Percentiles rank a stretch among this genome's conserved stretches.
phyloP scores from a whole-genome alignment of 2,113 vertebrate genomes.

The Callorhinus ursinus region DNA sequence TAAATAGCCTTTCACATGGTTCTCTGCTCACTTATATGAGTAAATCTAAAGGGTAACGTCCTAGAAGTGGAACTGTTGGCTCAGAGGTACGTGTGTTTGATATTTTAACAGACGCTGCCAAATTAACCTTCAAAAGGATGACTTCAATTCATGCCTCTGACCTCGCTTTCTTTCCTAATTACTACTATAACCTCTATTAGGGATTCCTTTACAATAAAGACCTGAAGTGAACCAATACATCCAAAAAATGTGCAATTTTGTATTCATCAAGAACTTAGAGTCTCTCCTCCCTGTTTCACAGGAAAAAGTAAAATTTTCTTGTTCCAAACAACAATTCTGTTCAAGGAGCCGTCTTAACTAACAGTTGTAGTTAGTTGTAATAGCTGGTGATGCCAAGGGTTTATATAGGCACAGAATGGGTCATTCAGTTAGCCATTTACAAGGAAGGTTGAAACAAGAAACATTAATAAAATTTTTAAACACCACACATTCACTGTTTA shows the following conservation, averaged over 20 bases:
- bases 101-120: neutral
- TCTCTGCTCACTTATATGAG: neutral
- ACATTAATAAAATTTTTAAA: neutral
- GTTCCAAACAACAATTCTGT: neutral
- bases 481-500: neutral
- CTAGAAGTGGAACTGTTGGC: neutral
- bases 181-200: neutral
- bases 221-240: neutral
- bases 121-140: neutral
- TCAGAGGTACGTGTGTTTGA: neutral
- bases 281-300: neutral
- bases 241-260: neutral
- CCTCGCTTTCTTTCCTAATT: neutral
- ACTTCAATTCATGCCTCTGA: neutral
- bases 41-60: neutral
- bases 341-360: neutral
- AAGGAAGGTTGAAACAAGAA: neutral
- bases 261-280: neutral
- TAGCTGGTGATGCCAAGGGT: neutral
- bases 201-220: neutral
- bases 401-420: neutral
- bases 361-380: neutral
- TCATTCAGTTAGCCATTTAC: neutral
- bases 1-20: neutral
- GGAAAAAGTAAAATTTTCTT: slow-evolving; percentile 2